These are phyloP conservation scores for Escarpia spicata DNA, from an alignment of 2,888 invertebrate genomes.

Conservation along the genomic window DNA sequence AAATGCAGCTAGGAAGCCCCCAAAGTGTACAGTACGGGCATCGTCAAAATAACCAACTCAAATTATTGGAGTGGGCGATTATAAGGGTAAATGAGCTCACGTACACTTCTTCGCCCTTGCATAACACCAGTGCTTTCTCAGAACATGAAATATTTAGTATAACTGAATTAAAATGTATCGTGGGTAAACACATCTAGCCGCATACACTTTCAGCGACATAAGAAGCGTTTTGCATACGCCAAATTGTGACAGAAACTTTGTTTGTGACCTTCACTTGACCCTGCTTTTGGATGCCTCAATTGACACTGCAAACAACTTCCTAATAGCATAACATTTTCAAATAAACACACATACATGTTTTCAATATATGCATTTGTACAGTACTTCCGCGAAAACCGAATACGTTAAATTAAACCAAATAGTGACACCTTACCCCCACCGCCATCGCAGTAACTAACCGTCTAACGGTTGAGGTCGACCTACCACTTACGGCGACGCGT, in stretches of 20 bases:
- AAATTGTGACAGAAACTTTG: background rate
- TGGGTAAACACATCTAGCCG: background rate
- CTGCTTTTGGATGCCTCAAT: background rate
- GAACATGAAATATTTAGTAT: background rate
- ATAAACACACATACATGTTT: background rate
- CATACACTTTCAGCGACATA: background rate
- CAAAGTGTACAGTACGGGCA: background rate
- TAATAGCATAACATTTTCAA: background rate
- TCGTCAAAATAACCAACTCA: background rate
- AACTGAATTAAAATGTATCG: background rate
- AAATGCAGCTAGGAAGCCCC: background rate
- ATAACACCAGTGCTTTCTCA: background rate
- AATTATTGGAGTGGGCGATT: background rate
- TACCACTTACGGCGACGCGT: background rate
- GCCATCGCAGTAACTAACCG: background rate
- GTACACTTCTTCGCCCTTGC: background rate
- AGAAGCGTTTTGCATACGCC: background rate
- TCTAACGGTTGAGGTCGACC: background rate
- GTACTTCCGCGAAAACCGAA: background rate
- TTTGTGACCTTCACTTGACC: slow-evolving; percentile 5
- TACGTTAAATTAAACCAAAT: background rate
- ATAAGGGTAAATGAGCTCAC: background rate
- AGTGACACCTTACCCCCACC: background rate
- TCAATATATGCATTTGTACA: background rate
- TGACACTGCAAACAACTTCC: background rate